phyloP scores from a whole-genome alignment of 2,113 vertebrate genomes.

The Pelecanoides urinatrix region DNA sequence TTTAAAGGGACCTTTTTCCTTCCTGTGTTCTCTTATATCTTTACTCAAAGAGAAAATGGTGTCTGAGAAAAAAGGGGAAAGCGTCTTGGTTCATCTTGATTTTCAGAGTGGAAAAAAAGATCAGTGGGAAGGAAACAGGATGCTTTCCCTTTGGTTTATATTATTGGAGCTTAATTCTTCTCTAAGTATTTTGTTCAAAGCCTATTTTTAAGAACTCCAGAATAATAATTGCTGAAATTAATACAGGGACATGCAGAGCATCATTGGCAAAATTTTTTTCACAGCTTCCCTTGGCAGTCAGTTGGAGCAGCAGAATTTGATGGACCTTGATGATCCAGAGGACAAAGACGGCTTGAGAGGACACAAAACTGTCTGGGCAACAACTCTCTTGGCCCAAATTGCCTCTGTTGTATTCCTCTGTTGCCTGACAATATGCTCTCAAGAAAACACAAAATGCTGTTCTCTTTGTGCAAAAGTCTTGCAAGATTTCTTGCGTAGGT shows the following conservation, averaged over 20 bases:
- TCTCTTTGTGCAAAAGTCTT: not conserved
- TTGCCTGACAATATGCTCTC: not conserved
- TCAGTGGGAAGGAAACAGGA: not conserved
- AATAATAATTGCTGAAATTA: conserved; percentile 25
- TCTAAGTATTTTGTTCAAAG: not conserved
- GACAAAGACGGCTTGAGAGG: not conserved
- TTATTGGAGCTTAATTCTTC: not conserved
- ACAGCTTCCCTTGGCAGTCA: not conserved
- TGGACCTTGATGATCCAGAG: not conserved
- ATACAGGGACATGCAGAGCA: not conserved
- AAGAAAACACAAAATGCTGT: conserved; percentile 1
- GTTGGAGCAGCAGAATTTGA: not conserved
- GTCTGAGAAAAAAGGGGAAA: not conserved
- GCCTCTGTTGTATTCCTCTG: not conserved
- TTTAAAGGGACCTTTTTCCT: not conserved
- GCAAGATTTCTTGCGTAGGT: not conserved
- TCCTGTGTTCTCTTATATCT: not conserved
- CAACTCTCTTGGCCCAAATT: not conserved
- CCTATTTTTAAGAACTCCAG: not conserved
- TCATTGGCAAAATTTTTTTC: not conserved
- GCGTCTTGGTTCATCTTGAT: not conserved
- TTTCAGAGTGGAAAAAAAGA: not conserved
- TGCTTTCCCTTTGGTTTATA: not conserved
- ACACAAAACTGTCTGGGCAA: conserved; percentile 4
- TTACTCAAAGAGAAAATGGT: not conserved